Conservation (phyloP, 2,113 vertebrate genomes). For the Centropristis striata region DNA sequence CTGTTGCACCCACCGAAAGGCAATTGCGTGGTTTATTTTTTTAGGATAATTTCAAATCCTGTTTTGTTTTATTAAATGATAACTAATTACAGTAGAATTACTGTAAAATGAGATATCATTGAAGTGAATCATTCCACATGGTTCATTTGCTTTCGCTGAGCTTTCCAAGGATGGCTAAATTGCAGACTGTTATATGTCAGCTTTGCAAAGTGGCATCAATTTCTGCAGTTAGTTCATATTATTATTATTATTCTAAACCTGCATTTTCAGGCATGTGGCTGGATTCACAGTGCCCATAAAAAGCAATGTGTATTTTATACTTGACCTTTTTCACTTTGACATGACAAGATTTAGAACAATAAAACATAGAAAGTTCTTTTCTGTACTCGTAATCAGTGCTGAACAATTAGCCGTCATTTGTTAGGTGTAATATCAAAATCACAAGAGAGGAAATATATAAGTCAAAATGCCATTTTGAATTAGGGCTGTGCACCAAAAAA, state of each 20-base stretch:
- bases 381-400: no score
- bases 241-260: no score
- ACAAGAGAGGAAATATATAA: no score
- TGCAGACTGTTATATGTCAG: background rate
- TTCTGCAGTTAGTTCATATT: constrained; percentile 5
- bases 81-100: background rate
- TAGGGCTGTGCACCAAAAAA: no score
- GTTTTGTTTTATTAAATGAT: background rate
- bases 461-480: no score
- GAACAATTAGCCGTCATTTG: no score
- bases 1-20: background rate
- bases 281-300: background rate
- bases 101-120: no score
- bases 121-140: no score
- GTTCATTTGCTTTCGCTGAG: constrained; percentile 1
- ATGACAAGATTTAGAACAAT: background rate
- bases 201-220: background rate
- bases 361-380: no score
- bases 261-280: background rate
- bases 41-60: background rate
- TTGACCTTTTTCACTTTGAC: background rate
- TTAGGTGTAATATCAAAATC: no score
- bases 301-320: background rate
- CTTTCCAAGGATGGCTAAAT: constrained; percentile 1
- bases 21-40: constrained; percentile 1